A percentile compares a stretch with the other conserved stretches of the same genome.
These are phyloP conservation scores for Suricata suricatta DNA, from an alignment of 2,113 vertebrate genomes.

Conservation along the genomic window DNA sequence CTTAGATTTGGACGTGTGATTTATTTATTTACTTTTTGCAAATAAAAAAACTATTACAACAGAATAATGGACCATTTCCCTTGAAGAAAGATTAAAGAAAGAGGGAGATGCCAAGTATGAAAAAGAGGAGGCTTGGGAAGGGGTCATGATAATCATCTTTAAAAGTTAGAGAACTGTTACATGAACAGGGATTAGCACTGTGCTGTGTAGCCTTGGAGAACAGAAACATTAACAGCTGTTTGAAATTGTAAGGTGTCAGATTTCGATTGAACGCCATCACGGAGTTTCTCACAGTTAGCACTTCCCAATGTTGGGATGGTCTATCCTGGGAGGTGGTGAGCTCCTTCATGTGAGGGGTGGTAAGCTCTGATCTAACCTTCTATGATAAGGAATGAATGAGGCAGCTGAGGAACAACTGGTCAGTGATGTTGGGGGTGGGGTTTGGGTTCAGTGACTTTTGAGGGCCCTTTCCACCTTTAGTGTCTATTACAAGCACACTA, in stretches of 20 bases:
- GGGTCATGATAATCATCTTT: neutral
- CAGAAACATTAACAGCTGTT: constrained; percentile 79
- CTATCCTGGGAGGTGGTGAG: neutral
- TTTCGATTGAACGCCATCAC: constrained; percentile 57
- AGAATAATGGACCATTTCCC: neutral
- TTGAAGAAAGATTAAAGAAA: constrained; percentile 35
- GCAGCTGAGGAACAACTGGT: constrained; percentile 74
- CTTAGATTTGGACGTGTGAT: neutral
- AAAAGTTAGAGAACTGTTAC: constrained; percentile 47
- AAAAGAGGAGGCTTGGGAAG: neutral
- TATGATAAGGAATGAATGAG: constrained; percentile 29
- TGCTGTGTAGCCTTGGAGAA: constrained; percentile 75
- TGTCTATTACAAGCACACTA: neutral
- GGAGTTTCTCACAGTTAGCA: constrained; percentile 56
- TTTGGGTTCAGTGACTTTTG: neutral
- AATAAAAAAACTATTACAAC: neutral
- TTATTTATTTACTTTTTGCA: neutral
- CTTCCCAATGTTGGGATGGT: constrained; percentile 37
- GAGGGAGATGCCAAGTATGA: neutral
- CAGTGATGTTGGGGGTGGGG: neutral
- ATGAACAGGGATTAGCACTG: constrained; percentile 63
- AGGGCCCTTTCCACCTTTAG: neutral
- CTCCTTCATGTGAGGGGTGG: constrained; percentile 12
- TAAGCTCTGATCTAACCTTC: constrained; percentile 15
- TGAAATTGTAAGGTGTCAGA: constrained; percentile 62